A percentile compares a stretch with the other conserved stretches of the same genome.
Evolutionary conservation across 2,113 vertebrate species (phyloP).

Genomic region (Tauraco erythrolophus): DNA sequence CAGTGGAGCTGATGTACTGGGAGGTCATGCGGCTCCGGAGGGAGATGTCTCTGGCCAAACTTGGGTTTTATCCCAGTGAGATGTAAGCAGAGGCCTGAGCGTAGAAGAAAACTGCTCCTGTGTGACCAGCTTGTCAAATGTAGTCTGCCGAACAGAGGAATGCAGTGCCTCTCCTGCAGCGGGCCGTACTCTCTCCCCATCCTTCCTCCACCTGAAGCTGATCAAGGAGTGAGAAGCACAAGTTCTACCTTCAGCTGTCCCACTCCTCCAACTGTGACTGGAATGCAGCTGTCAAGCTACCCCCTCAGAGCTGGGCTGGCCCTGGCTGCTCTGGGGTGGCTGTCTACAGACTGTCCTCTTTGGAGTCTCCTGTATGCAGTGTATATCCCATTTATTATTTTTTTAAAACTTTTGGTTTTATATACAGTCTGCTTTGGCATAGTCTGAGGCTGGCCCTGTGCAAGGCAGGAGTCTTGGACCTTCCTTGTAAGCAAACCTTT

Average conservation of each 20-base stretch:
- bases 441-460: neutral
- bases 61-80: conserved; percentile 90
- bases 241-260: neutral
- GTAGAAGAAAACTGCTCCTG: neutral
- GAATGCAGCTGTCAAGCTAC: neutral
- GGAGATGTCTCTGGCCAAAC: conserved; percentile 94
- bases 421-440: conserved; percentile 30
- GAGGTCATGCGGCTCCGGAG: conserved; percentile 91
- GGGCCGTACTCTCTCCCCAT: neutral
- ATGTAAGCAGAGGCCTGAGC: conserved; percentile 65
- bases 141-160: neutral
- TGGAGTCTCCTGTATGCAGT: conserved; percentile 25
- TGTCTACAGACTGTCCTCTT: neutral
- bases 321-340: neutral
- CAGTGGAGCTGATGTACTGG: conserved; percentile 96
- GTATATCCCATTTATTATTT: neutral
- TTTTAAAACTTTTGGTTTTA: neutral
- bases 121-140: neutral
- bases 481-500: neutral
- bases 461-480: neutral
- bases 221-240: conserved; percentile 5
- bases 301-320: conserved; percentile 6
- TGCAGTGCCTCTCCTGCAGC: neutral
- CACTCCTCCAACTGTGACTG: neutral
- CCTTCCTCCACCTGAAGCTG: neutral